Evolutionary conservation across 1,140 invertebrate genomes (phyloP), one percentile per base, ranked within the genome.

Genomic region (Pseudomyrmex pallidus): DNA sequence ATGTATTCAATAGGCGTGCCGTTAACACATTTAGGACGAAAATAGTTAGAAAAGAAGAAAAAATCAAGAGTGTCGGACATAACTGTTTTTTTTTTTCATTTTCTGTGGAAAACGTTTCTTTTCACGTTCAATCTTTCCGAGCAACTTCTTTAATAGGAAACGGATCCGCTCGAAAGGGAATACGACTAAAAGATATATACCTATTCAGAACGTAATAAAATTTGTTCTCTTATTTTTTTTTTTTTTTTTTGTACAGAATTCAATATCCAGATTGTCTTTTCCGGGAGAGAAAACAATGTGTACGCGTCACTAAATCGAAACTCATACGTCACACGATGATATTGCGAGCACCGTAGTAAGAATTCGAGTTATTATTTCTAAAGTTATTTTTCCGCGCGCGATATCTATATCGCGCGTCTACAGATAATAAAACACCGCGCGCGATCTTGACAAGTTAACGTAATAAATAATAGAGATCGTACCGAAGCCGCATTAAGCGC

Each of bases 101-200:
- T 85, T 83, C 72, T 73, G 63, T 20, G 17, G 59, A 35, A 52
- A 50, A 80, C 82, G 84, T 84, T 89, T 78, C 74, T 84, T 86
- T 57, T 84, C 70, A 83, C 84, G 82, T 86, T 68, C 85, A 90
- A 91, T 90, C 86, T 91, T 88, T 83, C 83, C 80, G 56, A 80
- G 48, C 57, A 83, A 88, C 82, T 90, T 77, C 74, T 83, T 82
- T 88, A 89, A 90, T 90, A 91, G 89, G 91, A 91, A 91, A 88
- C 82, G 77, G 83, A 89, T 89, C 89, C 88, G 48, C 44, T n/a
- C n/a, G 83, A 74, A 84, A 35, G 73, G 48, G 17, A 50, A 17
- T 9, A n/a, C 57, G 25, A 73, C 22, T 25, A 44, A 67, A 20
- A 82, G 25, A 63, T 50, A 82, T 52, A 82, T 70, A 52, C n/a